A percentile compares a stretch with the other conserved stretches of the same genome.
Conservation (phyloP, 1,140 invertebrate species). For the Eurytemora carolleeae region DNA sequence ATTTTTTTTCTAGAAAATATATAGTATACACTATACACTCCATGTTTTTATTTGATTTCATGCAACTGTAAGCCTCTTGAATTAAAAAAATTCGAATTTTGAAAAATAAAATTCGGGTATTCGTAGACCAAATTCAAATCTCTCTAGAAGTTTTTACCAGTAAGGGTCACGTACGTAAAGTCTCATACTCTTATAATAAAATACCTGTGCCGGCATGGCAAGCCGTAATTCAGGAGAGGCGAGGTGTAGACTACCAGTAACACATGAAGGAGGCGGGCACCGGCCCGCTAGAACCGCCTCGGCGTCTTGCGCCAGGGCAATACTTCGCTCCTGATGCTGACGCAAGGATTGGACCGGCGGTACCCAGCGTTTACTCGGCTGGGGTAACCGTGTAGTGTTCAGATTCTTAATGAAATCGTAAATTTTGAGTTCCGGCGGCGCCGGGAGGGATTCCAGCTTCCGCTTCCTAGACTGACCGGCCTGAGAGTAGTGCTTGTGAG, state of each 20-base stretch:
- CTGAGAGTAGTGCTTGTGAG: conserved; percentile 45
- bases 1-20: no score
- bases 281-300: not conserved
- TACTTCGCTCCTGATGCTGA: not conserved
- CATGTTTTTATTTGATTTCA: no score
- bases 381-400: conserved; percentile 14
- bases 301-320: not conserved
- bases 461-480: conserved; percentile 49
- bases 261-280: not conserved
- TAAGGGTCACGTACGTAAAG: no score
- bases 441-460: conserved; percentile 61
- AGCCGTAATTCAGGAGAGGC: conserved; percentile 13
- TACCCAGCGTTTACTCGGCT: not conserved
- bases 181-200: no score
- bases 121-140: no score
- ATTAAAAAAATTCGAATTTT: no score
- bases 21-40: no score
- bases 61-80: no score
- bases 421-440: conserved; percentile 49
- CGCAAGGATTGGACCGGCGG: not conserved
- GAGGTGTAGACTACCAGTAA: not conserved
- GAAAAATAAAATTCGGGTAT: no score
- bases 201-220: conserved; percentile 13
- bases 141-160: no score
- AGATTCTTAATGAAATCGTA: conserved; percentile 36